These are phyloP conservation scores for Allygus modestus DNA, from an alignment of 2,888 invertebrate genomes.

Conservation along the genomic window DNA sequence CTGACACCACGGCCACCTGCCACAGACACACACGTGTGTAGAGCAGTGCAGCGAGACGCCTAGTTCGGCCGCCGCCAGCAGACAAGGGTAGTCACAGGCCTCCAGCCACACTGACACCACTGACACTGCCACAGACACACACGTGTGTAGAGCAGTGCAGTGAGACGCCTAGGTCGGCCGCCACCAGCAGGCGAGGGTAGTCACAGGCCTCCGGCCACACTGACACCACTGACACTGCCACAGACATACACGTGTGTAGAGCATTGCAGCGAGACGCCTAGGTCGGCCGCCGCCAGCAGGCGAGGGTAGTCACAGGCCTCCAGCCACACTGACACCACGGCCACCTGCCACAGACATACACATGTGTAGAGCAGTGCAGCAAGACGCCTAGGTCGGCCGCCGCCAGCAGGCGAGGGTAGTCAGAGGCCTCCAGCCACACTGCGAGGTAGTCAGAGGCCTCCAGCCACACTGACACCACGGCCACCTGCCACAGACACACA, in stretches of 20 bases:
- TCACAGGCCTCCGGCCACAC: constrained; percentile 96
- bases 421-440: no score
- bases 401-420: constrained; percentile 84
- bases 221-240: constrained; percentile 87
- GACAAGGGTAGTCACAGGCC: constrained; percentile 91
- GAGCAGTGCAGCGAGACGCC: constrained; percentile 84
- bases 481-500: constrained; percentile 81
- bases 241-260: constrained; percentile 76
- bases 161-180: constrained; percentile 77
- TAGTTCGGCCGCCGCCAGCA: constrained; percentile 78
- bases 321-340: constrained; percentile 94
- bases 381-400: constrained; percentile 98
- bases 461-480: constrained; percentile 94
- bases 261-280: constrained; percentile 95
- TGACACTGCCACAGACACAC: constrained; percentile 79
- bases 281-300: constrained; percentile 91
- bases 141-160: no score
- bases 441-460: constrained; percentile 88
- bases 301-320: constrained; percentile 85
- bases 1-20: constrained; percentile 92
- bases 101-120: constrained; percentile 96
- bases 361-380: constrained; percentile 79
- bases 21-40: no score
- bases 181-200: no score
- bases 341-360: constrained; percentile 83